Conservation (phyloP, 2,888 invertebrate genomes). For the Pachliopta kotzebuea region DNA sequence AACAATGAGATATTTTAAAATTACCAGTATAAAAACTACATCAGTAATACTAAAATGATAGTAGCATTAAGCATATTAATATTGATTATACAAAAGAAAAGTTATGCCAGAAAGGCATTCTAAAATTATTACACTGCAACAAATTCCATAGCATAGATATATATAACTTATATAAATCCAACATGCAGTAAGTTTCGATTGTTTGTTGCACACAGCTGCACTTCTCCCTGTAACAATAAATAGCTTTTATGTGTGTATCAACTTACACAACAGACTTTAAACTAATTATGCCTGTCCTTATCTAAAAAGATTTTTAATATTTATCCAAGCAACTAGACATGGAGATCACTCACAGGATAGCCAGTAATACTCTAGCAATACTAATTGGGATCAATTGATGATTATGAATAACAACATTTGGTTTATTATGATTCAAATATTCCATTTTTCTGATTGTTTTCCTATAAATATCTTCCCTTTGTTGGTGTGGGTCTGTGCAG, state of each 20-base stretch:
- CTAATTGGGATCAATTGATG: no score
- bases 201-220: slow-evolving; percentile 75
- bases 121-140: slow-evolving; percentile 51
- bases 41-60: slow-evolving; percentile 25
- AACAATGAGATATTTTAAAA: slow-evolving; percentile 2
- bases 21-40: slow-evolving; percentile 31
- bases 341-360: no score
- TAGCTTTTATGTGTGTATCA: neutral
- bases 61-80: slow-evolving; percentile 31
- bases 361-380: no score
- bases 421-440: no score
- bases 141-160: slow-evolving; percentile 64
- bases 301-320: no score
- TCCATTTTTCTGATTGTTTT: no score
- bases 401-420: no score
- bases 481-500: no score
- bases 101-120: slow-evolving; percentile 44
- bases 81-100: slow-evolving; percentile 39
- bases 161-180: slow-evolving; percentile 59
- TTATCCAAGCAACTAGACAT: no score
- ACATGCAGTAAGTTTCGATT: slow-evolving; percentile 68
- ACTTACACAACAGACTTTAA: neutral
- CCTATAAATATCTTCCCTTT: no score
- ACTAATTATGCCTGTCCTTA: no score
- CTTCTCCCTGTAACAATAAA: slow-evolving; percentile 39